Conservation (phyloP, 2,888 invertebrate species). For the Melinaea marsaeus region DNA sequence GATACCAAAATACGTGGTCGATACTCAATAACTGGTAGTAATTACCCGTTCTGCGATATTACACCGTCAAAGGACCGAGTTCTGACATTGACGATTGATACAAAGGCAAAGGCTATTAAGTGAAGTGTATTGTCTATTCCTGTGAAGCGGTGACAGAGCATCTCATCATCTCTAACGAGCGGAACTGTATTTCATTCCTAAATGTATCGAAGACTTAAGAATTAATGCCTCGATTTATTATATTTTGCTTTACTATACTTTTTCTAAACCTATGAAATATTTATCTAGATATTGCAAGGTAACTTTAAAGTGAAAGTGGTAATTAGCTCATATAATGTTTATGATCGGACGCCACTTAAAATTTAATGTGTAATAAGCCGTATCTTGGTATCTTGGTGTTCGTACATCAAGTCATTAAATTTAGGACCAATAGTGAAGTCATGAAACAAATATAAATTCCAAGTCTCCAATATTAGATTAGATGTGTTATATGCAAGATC, state of each 20-base stretch:
- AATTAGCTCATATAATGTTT: neutral
- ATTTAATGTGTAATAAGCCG: too few species aligned
- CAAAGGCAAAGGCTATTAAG: constrained; percentile 21
- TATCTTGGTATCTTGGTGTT: too few species aligned
- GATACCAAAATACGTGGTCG: constrained; percentile 51
- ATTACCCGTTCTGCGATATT: constrained; percentile 38
- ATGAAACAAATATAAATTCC: too few species aligned
- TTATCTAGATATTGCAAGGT: neutral
- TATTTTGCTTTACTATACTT: neutral
- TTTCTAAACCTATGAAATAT: neutral
- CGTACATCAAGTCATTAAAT: too few species aligned
- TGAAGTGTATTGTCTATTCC: constrained; percentile 21
- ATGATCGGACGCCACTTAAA: neutral
- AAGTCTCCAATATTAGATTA: too few species aligned
- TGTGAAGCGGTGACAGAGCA: constrained; percentile 19
- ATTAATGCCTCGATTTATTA: constrained; percentile 1
- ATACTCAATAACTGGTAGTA: constrained; percentile 38
- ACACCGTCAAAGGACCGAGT: constrained; percentile 38
- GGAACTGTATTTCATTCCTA: constrained; percentile 12
- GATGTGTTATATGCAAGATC: too few species aligned
- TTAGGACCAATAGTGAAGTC: too few species aligned
- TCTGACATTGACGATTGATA: constrained; percentile 36
- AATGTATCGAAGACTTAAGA: neutral
- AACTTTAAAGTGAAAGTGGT: too few species aligned
- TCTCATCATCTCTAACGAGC: constrained; percentile 15